Evolutionary conservation across 2,797 vertebrate species (phyloP), one percentile per base, ranked within the genome.

Genomic region (Typhlichthys subterraneus): DNA sequence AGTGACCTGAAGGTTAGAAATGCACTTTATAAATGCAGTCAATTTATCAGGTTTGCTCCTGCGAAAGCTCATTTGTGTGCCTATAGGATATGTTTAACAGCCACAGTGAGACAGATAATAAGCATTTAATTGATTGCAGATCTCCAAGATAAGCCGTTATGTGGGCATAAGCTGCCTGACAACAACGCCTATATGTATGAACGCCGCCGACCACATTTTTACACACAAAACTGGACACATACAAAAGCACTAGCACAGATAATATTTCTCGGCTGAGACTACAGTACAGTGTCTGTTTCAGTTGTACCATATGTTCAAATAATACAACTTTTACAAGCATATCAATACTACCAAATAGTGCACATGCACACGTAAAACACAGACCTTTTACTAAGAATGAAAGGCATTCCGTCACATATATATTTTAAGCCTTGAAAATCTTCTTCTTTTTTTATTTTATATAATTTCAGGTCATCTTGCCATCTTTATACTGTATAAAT

Each of bases 161-260:
- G 15, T 12, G 64, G 47, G 62, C n/a, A n/a, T 54, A 48, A 58
- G 48, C 65, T 66, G 61, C 23, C 23, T 29, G 23, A 29, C 23
- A 29, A 4, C 23, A 4, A 46, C 53, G 15, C 31, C 5, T 29
- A 10, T 2, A 53, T 72, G 38, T 2, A 53, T 72, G 38, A 86
- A 88, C 88, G 86, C 72, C 67, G 81, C 52, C 62, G 7, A 75
- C 72, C 58, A 70, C 84, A 91, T 87, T 83, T 80, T 80, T 47
- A 63, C 69, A 69, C 52, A 33, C 55, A 23, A 45, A n/a, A 33
- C 2, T 14, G 45, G 15, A 52, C n/a, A 49, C 55, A 5, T 10
- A 1, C 9, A n/a, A 2, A 59, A 10, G 50, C 9, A 51, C 23
- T 45, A 57, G 61, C 17, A 29, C 45, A 68, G 66, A 73, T 63